Conservation (phyloP, 1,140 invertebrate species). For the Cherax quadricarinatus region DNA sequence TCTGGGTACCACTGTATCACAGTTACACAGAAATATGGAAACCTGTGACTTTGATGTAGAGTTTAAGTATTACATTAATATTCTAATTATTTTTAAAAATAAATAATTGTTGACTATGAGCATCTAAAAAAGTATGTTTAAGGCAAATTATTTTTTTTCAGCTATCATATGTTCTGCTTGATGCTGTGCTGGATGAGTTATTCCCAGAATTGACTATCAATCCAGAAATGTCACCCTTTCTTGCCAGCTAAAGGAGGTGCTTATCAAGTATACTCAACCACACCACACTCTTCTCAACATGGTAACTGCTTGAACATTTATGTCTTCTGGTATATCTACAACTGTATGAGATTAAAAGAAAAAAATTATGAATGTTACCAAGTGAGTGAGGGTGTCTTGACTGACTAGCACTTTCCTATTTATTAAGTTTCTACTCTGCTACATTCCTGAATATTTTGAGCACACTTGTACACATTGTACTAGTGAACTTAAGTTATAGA, state of each 20-base stretch:
- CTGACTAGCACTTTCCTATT: background rate
- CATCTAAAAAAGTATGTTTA: too few species aligned
- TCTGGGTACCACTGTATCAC: too few species aligned
- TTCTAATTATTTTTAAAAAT: too few species aligned
- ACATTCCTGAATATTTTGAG: background rate
- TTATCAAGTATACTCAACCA: background rate
- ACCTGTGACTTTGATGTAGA: too few species aligned
- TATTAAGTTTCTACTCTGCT: background rate
- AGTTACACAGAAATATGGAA: too few species aligned
- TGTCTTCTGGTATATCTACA: background rate
- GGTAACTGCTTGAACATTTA: background rate
- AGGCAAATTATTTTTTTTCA: slow-evolving; percentile 72
- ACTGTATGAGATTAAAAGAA: background rate
- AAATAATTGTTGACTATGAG: too few species aligned
- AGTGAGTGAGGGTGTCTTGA: background rate
- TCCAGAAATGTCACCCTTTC: slow-evolving; percentile 53
- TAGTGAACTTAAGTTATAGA: background rate
- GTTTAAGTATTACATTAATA: too few species aligned
- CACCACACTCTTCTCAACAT: background rate
- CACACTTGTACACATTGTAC: background rate
- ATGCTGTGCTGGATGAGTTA: slow-evolving; percentile 77
- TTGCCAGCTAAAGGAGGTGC: slow-evolving; percentile 22
- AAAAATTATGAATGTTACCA: background rate
- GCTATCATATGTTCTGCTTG: slow-evolving; percentile 78
- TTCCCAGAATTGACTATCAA: slow-evolving; percentile 77